Evolutionary conservation across 2,113 vertebrate species (phyloP).

Genomic region (Psittacula cyanocephala): DNA sequence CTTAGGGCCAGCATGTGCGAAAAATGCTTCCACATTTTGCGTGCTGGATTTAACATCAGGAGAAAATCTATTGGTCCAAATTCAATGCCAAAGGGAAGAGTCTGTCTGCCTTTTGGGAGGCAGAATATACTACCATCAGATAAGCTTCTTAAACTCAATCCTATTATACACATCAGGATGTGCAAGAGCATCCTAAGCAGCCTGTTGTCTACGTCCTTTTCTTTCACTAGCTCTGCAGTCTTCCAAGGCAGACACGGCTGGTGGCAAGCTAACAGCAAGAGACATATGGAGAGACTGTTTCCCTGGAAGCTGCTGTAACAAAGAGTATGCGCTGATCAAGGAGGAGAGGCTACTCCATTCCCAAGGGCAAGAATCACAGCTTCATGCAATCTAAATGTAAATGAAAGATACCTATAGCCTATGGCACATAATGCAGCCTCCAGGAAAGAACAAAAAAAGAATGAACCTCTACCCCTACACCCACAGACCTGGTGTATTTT

Average conservation of each 20-base stretch:
- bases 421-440: neutral
- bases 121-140: neutral
- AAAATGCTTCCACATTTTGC: neutral
- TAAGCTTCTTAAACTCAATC: neutral
- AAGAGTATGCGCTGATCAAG: neutral
- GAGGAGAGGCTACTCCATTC: neutral
- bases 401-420: neutral
- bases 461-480: neutral
- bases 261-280: neutral
- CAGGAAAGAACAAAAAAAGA: neutral
- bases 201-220: neutral
- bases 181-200: neutral
- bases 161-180: neutral
- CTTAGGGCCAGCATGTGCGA: neutral
- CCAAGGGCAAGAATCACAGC: neutral
- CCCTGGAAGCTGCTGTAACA: neutral
- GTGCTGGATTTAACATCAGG: neutral
- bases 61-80: neutral
- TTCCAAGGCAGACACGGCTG: neutral
- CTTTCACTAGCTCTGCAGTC: neutral
- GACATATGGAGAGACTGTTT: neutral
- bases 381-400: rapidly evolving
- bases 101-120: neutral
- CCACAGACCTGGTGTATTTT: neutral
- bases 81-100: neutral